Conservation (phyloP, 2,888 invertebrate species). For the Volucella inanis region DNA sequence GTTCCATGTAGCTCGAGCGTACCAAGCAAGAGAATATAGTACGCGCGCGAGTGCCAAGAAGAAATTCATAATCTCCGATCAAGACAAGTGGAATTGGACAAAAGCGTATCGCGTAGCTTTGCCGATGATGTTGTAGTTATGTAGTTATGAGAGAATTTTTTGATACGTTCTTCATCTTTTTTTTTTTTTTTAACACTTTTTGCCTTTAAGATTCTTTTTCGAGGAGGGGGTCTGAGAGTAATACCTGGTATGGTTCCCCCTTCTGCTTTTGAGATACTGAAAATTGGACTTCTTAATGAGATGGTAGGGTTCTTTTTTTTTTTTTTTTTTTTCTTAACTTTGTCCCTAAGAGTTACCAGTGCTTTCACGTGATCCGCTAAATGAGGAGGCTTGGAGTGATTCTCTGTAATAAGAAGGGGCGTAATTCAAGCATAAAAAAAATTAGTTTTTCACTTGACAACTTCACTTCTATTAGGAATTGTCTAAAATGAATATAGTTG, state of each 20-base stretch:
- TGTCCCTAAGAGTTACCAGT: background rate
- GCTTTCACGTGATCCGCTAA: conserved; percentile 13
- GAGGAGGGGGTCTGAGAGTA: conserved; percentile 56
- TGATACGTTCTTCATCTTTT: conserved; percentile 48
- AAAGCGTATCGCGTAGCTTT: conserved; percentile 44
- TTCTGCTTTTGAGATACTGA: conserved; percentile 52
- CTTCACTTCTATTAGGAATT: conserved; percentile 2
- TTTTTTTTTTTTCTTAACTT: conserved; percentile 2
- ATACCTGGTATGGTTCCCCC: conserved; percentile 58
- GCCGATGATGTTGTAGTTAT: conserved; percentile 16
- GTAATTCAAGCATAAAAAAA: conserved; percentile 47
- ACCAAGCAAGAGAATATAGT: conserved; percentile 10
- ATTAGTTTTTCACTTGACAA: conserved; percentile 40
- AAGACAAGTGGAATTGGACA: conserved; percentile 72
- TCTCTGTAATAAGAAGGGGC: conserved; percentile 46
- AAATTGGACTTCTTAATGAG: conserved; percentile 75
- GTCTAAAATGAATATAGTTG: too few relatives aligned
- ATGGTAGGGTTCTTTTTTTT: conserved; percentile 44
- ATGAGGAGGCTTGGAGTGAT: conserved; percentile 22
- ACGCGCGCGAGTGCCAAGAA: conserved; percentile 47
- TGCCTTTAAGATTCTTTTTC: conserved; percentile 64
- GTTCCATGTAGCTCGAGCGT: too few relatives aligned
- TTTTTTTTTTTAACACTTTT: conserved; percentile 23
- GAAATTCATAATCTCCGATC: conserved; percentile 73
- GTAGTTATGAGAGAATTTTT: conserved; percentile 66